These are phyloP conservation scores for Parus major DNA, from an alignment of 2,113 vertebrate species.

Conservation along the genomic window DNA sequence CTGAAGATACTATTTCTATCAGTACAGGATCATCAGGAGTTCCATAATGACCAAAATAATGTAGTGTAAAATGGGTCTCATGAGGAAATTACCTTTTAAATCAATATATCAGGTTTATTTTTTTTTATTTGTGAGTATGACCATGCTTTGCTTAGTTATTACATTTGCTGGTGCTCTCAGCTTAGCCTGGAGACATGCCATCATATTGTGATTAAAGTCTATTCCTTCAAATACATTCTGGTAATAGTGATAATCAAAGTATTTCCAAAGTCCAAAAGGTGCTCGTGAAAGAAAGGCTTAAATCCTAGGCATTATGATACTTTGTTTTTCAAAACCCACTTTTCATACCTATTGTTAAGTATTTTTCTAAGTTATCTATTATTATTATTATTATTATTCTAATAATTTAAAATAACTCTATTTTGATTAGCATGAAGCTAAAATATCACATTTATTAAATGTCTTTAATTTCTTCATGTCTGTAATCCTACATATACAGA, in stretches of 20 bases:
- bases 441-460: background rate
- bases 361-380: background rate
- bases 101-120: background rate
- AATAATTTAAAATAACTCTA: background rate
- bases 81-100: background rate
- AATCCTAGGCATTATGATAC: background rate
- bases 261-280: background rate
- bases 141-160: background rate
- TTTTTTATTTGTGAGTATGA: background rate
- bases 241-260: background rate
- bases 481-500: background rate
- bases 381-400: background rate
- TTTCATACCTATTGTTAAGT: background rate
- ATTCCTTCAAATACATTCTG: background rate
- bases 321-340: background rate
- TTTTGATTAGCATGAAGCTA: background rate
- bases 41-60: background rate
- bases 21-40: background rate
- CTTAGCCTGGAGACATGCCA: background rate
- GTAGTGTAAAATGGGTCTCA: background rate
- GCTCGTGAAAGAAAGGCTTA: background rate
- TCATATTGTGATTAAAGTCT: background rate
- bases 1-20: background rate
- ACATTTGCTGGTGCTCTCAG: background rate
- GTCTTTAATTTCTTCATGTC: background rate